Percentiles rank a stretch among this genome's conserved stretches.
Conservation (phyloP, 2,113 vertebrate genomes). For the Xerus inauris region DNA sequence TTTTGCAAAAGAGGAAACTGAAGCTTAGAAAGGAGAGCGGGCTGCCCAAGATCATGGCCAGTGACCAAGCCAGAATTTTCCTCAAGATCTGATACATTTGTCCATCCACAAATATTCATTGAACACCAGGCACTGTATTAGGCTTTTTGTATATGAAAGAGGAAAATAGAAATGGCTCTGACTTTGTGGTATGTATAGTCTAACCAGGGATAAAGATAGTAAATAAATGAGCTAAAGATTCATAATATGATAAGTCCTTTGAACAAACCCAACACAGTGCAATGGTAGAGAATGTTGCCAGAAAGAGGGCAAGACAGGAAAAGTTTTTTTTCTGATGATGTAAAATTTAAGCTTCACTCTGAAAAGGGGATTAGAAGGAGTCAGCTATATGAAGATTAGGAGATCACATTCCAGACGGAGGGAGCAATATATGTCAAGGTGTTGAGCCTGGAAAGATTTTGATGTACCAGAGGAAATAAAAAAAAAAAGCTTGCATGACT, state of each 20-base stretch:
- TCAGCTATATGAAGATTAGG: background rate
- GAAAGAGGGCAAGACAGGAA: background rate
- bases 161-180: background rate
- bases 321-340: background rate
- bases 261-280: background rate
- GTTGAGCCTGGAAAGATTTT: background rate
- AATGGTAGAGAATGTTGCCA: background rate
- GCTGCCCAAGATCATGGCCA: background rate
- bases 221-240: background rate
- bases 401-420: background rate
- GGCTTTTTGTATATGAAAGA: background rate
- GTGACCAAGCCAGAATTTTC: background rate
- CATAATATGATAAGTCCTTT: background rate
- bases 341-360: background rate
- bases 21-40: background rate
- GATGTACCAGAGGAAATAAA: background rate
- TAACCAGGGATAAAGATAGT: background rate
- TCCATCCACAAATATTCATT: background rate
- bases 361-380: background rate
- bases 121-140: accelerated
- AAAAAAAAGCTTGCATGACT: background rate
- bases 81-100: background rate
- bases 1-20: background rate
- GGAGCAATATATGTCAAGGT: background rate
- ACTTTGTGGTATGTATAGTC: background rate